Evolutionary conservation across 2,888 invertebrate species (phyloP).

Genomic region (Drosophila leonis): DNA sequence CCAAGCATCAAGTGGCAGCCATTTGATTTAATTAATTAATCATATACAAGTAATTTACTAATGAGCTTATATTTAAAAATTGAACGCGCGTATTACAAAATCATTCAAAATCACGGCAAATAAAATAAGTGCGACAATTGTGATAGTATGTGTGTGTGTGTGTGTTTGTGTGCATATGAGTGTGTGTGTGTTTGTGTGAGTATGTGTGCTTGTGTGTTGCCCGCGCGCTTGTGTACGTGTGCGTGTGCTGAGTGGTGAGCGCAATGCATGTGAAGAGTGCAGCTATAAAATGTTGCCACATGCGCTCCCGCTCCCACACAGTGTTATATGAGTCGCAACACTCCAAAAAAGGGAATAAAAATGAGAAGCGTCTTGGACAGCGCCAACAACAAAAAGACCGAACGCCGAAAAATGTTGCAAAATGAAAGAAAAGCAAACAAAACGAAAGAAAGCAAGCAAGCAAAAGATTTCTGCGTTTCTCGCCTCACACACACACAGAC

Average conservation of each 20-base stretch:
- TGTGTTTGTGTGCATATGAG: slow-evolving; percentile 35
- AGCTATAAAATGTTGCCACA: slow-evolving; percentile 68
- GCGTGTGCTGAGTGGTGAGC: slow-evolving; percentile 55
- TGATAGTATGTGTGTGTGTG: slow-evolving; percentile 50
- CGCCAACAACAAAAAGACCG: slow-evolving; percentile 60
- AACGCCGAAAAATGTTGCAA: slow-evolving; percentile 79
- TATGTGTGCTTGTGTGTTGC: slow-evolving; percentile 27
- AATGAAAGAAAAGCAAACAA: slow-evolving; percentile 73
- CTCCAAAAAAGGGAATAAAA: slow-evolving; percentile 86
- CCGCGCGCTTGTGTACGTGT: slow-evolving; percentile 36
- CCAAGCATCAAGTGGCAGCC: slow-evolving; percentile 37
- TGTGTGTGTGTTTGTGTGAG: slow-evolving; percentile 37
- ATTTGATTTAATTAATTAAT: slow-evolving; percentile 25
- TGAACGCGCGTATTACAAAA: slow-evolving; percentile 80
- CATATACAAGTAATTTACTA: slow-evolving; percentile 23
- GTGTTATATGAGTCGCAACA: slow-evolving; percentile 85
- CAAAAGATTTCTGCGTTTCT: slow-evolving; percentile 62
- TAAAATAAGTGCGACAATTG: slow-evolving; percentile 76
- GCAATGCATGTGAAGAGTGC: slow-evolving; percentile 75
- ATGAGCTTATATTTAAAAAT: slow-evolving; percentile 45
- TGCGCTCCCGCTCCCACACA: slow-evolving; percentile 68
- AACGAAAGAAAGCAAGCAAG: slow-evolving; percentile 59
- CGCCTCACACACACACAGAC: slow-evolving; percentile 39
- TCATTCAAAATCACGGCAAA: slow-evolving; percentile 80
- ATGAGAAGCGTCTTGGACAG: slow-evolving; percentile 77